These are phyloP conservation scores for Erpornis zantholeuca DNA, from an alignment of 2,113 vertebrate species.

Conservation along the genomic window DNA sequence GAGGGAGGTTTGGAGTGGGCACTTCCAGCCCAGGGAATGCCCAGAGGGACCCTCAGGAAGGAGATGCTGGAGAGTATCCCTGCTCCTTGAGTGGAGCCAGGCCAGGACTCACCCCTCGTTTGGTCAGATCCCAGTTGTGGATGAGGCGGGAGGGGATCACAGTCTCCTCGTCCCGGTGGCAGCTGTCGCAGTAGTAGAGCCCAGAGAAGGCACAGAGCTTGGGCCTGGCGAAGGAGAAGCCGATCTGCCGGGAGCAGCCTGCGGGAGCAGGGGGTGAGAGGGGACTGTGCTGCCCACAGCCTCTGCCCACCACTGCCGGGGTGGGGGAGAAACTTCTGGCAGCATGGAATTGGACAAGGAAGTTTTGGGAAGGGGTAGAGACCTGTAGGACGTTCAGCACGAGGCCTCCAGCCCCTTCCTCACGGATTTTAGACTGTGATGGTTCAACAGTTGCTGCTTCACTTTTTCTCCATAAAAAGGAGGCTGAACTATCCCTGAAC, in stretches of 20 bases:
- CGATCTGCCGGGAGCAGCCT: conserved; percentile 90
- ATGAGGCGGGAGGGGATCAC: conserved; percentile 93
- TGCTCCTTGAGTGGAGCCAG: not conserved
- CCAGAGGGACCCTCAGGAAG: not conserved
- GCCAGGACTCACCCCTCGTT: conserved; percentile 74
- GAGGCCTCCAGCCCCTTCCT: not conserved
- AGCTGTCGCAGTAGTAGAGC: conserved; percentile 89
- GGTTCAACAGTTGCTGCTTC: not conserved
- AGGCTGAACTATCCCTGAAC: not conserved
- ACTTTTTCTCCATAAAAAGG: not conserved
- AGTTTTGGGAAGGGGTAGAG: not conserved
- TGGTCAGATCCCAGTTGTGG: conserved; percentile 93
- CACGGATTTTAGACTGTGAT: rapidly evolving
- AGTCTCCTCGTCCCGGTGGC: conserved; percentile 82
- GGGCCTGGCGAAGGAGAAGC: conserved; percentile 82
- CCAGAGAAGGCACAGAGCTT: conserved; percentile 89
- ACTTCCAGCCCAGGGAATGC: not conserved
- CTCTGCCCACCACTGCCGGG: rapidly evolving
- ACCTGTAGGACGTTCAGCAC: rapidly evolving
- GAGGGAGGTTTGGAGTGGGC: not conserved
- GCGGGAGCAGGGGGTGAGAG: not conserved
- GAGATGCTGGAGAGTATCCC: not conserved
- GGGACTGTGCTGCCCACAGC: not conserved
- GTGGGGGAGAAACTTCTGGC: not conserved
- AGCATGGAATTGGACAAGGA: not conserved